phyloP scores from a whole-genome alignment of 2,888 invertebrate species.

The Ormyrus labotus region DNA sequence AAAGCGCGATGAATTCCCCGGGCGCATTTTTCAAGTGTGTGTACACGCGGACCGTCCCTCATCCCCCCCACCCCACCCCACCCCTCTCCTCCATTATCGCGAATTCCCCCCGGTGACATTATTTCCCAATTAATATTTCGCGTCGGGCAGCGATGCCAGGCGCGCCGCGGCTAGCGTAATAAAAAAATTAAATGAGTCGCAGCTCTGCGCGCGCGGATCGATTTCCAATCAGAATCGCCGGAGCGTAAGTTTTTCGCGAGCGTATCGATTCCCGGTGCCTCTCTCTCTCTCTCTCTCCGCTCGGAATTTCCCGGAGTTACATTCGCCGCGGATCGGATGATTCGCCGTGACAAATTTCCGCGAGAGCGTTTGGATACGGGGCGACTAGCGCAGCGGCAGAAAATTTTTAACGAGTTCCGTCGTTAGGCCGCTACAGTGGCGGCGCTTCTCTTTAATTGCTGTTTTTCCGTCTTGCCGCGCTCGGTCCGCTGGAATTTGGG shows the following conservation, averaged over 20 bases:
- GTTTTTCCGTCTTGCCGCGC: background rate
- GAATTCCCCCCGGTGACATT: constrained; percentile 67
- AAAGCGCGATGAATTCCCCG: constrained; percentile 57
- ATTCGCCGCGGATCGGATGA: background rate
- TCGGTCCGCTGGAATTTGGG: background rate
- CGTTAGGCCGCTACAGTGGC: constrained; percentile 10
- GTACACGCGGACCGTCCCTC: constrained; percentile 26
- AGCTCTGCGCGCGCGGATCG: constrained; percentile 29
- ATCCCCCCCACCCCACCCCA: constrained; percentile 30
- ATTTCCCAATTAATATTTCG: constrained; percentile 68
- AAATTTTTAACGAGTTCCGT: constrained; percentile 34
- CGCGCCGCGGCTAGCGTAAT: background rate
- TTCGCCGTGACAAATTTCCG: no score
- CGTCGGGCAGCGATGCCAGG: constrained; percentile 11
- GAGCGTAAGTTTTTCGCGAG: no score
- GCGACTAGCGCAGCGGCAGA: background rate
- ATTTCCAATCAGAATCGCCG: constrained; percentile 22
- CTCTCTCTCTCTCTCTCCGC: no score
- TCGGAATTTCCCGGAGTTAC: background rate
- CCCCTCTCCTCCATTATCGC: constrained; percentile 63
- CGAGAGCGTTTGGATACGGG: no score
- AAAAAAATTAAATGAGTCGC: constrained; percentile 31
- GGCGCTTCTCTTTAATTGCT: background rate
- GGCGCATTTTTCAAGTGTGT: constrained; percentile 40
- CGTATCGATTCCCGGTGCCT: no score